These are phyloP conservation scores for Amblyopsis hoosieri DNA, from an alignment of 2,797 vertebrate genomes.

Conservation along the genomic window DNA sequence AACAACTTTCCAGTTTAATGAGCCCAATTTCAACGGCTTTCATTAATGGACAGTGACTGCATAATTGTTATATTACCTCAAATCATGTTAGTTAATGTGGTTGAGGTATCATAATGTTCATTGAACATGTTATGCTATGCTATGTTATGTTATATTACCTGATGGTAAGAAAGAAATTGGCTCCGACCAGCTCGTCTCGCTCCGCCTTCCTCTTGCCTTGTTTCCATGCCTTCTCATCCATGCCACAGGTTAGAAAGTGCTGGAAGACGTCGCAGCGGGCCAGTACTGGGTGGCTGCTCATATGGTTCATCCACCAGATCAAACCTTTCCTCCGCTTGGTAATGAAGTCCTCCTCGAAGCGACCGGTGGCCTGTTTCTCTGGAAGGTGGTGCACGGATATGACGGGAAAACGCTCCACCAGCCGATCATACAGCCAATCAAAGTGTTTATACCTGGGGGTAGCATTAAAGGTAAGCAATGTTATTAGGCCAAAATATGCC, in stretches of 20 bases:
- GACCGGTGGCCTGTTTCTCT: constrained; percentile 95
- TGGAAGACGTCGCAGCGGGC: constrained; percentile 94
- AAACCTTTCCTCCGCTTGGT: constrained; percentile 94
- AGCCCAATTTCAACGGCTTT: too few relatives aligned
- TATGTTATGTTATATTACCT: constrained; percentile 55
- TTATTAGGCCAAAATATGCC: background rate
- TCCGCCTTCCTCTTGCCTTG: constrained; percentile 95
- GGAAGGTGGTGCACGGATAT: constrained; percentile 95
- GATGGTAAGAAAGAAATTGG: constrained; percentile 96
- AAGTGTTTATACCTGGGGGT: constrained; percentile 90
- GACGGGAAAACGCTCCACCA: constrained; percentile 94
- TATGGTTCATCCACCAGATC: constrained; percentile 98
- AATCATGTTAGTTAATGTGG: background rate
- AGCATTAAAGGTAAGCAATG: background rate
- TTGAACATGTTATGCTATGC: too few relatives aligned
- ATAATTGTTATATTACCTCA: background rate
- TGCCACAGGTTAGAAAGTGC: constrained; percentile 92
- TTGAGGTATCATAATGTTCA: too few relatives aligned
- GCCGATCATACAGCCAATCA: constrained; percentile 93
- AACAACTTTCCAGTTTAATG: background rate
- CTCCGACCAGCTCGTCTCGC: constrained; percentile 92
- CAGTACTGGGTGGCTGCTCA: constrained; percentile 94
- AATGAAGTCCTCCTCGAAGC: constrained; percentile 98
- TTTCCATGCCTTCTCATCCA: constrained; percentile 94
- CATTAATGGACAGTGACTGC: too few relatives aligned